Percentiles rank a stretch among this genome's conserved stretches.
Evolutionary conservation across 2,113 vertebrate genomes (phyloP).

Genomic region (Pithys albifrons): DNA sequence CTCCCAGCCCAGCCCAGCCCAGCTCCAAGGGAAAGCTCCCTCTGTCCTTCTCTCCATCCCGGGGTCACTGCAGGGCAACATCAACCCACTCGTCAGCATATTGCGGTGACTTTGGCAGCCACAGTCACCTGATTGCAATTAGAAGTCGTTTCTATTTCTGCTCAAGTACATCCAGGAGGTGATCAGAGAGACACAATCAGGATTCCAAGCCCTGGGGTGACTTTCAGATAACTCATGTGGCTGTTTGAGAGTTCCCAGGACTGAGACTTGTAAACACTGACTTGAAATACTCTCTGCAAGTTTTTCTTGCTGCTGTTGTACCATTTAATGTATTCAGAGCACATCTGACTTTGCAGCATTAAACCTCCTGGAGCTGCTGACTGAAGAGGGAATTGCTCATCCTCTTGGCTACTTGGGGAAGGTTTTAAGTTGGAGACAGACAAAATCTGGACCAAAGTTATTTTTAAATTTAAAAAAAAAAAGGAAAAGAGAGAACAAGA

Average conservation of each 20-base stretch:
- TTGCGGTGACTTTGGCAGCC: background rate
- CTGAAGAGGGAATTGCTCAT: background rate
- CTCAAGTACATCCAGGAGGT: background rate
- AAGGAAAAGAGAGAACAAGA: background rate
- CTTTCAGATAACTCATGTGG: conserved; percentile 25
- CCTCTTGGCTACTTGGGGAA: background rate
- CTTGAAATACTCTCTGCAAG: background rate
- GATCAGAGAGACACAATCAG: conserved; percentile 6
- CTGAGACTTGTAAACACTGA: background rate
- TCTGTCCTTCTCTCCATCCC: background rate
- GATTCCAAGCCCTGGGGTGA: background rate
- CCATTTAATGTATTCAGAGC: background rate
- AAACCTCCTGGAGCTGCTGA: background rate
- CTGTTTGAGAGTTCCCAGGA: background rate
- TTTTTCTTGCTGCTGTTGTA: background rate
- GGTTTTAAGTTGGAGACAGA: background rate
- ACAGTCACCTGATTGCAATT: conserved; percentile 42
- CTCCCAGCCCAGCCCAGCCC: background rate
- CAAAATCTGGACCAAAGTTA: background rate
- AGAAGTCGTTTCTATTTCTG: conserved; percentile 29
- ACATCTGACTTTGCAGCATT: background rate
- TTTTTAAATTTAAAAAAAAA: background rate
- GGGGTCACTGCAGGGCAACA: background rate
- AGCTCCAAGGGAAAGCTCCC: background rate
- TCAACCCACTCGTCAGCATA: conserved; percentile 31